Evolutionary conservation across 2,888 invertebrate genomes (phyloP).

Genomic region (Siphlonurus alternatus): DNA sequence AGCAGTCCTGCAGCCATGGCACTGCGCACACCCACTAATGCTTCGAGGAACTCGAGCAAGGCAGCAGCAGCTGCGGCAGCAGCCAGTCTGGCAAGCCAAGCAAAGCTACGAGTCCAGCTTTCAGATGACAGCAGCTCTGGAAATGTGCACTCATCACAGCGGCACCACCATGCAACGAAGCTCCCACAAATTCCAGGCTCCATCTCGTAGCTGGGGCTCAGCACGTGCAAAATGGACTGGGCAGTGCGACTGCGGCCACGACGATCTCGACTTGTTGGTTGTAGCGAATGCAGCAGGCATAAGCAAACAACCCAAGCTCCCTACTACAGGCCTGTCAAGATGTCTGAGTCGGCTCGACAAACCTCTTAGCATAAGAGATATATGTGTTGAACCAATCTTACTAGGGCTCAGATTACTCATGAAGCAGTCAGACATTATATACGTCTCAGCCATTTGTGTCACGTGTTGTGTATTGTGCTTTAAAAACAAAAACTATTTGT

Average conservation of each 20-base stretch:
- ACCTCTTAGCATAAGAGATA: not conserved
- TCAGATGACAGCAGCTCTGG: not conserved
- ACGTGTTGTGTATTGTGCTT: not conserved
- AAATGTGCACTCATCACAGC: not conserved
- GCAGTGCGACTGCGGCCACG: constrained; percentile 1
- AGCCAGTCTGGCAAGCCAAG: constrained; percentile 29
- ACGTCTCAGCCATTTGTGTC: not conserved
- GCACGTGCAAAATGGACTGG: not conserved
- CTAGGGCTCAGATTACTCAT: not conserved
- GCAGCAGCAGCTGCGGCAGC: constrained; percentile 37
- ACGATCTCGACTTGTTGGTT: not conserved
- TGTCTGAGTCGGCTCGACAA: not conserved
- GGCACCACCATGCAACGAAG: constrained; percentile 3
- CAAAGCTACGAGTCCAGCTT: constrained; percentile 3
- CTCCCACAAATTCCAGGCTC: constrained; percentile 7
- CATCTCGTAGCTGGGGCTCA: constrained; percentile 5
- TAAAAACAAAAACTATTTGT: not conserved
- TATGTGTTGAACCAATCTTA: not conserved
- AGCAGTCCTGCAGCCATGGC: not conserved
- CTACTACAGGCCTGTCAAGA: not conserved
- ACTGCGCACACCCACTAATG: not conserved
- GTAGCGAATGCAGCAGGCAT: not conserved
- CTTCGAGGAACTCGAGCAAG: not conserved
- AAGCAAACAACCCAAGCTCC: not conserved
- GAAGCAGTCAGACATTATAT: not conserved